Evolutionary conservation across 2,797 vertebrate genomes (phyloP).

Genomic region (Pseudocheirus occidentalis): DNA sequence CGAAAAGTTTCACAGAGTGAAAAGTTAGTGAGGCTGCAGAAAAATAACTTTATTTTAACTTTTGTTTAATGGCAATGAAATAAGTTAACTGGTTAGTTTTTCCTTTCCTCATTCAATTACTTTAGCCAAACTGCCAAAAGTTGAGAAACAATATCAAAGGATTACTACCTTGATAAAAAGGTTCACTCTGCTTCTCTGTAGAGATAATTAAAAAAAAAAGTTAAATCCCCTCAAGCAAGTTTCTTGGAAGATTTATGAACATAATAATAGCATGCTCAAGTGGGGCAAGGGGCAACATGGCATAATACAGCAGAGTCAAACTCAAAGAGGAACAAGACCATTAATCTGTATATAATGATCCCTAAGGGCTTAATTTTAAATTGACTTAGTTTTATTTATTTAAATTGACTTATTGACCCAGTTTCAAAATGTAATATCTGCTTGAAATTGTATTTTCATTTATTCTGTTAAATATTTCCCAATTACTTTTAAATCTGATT

Average conservation of each 20-base stretch:
- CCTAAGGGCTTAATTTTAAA: background rate
- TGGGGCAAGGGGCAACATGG: background rate
- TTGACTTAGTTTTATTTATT: background rate
- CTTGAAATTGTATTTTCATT: background rate
- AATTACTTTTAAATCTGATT: background rate
- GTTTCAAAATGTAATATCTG: background rate
- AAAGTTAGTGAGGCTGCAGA: background rate
- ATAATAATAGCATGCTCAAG: too few species aligned
- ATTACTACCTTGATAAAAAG: background rate
- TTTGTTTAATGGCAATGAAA: background rate
- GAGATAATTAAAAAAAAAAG: background rate
- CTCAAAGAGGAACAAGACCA: background rate
- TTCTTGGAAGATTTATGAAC: background rate
- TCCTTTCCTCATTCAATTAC: background rate
- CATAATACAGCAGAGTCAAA: background rate
- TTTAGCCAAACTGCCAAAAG: background rate
- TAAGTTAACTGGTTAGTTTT: background rate
- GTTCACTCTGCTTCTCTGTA: background rate
- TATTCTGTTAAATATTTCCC: background rate
- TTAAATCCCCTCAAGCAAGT: background rate
- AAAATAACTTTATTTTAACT: background rate
- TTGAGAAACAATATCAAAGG: background rate
- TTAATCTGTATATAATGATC: background rate
- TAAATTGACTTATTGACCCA: background rate
- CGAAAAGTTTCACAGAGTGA: background rate